phyloP scores from a whole-genome alignment of 2,797 vertebrate genomes.

The Eulemur coronatus region DNA sequence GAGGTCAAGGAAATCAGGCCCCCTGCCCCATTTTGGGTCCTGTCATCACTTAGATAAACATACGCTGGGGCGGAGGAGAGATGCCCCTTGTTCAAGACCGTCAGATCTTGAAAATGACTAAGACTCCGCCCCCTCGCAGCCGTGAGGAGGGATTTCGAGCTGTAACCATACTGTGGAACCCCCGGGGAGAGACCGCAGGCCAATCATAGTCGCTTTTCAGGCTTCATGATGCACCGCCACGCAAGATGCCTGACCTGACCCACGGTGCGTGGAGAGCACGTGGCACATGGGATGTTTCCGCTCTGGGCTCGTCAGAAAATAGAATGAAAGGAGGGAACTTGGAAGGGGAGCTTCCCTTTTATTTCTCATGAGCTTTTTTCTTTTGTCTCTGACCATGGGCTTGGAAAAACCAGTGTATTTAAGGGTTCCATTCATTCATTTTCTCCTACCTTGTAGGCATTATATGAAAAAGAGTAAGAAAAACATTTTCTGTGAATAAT shows the following conservation, averaged over 20 bases:
- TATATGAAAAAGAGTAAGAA: neutral
- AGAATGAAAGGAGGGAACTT: neutral
- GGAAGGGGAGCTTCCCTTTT: neutral
- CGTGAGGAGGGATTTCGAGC: neutral
- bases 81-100: neutral
- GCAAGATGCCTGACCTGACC: neutral
- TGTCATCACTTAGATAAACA: neutral
- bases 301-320: neutral
- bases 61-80: neutral
- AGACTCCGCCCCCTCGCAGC: neutral
- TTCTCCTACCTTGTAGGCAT: neutral
- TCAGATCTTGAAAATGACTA: neutral
- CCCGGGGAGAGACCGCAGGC: neutral
- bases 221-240: neutral
- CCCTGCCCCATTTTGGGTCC: neutral
- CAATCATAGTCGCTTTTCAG: neutral
- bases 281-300: accelerated
- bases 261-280: neutral
- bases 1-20: neutral
- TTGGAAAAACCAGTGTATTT: neutral
- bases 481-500: neutral
- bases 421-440: neutral
- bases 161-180: neutral
- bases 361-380: neutral
- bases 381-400: neutral